These are phyloP conservation scores for Protaetia brevitarsis DNA, from an alignment of 1,140 invertebrate genomes.

Conservation along the genomic window DNA sequence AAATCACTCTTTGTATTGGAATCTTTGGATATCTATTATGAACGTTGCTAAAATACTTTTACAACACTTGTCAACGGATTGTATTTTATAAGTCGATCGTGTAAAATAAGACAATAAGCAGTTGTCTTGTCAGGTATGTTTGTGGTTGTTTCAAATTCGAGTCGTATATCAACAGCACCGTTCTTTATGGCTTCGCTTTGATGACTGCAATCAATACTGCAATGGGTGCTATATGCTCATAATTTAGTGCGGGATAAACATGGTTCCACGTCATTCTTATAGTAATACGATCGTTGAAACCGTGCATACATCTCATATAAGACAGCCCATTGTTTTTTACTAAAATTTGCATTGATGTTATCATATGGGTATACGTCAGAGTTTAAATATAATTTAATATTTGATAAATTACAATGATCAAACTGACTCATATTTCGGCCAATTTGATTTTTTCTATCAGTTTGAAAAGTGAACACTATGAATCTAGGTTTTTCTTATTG, in stretches of 20 bases:
- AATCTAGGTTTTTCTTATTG: too few relatives aligned
- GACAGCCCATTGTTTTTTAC: too few relatives aligned
- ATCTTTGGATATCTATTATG: background rate
- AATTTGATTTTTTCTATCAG: conserved; percentile 16
- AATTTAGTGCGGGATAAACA: background rate
- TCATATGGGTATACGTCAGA: conserved; percentile 35
- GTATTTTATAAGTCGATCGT: conserved; percentile 36
- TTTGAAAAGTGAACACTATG: too few relatives aligned
- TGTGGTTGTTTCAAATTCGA: conserved; percentile 34
- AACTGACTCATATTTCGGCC: conserved; percentile 26
- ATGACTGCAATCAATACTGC: background rate
- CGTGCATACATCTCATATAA: too few relatives aligned
- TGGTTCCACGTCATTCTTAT: too few relatives aligned
- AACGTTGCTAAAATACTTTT: background rate
- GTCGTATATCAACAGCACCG: conserved; percentile 33
- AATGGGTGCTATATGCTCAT: background rate
- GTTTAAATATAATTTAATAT: conserved; percentile 37
- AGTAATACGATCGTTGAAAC: too few relatives aligned
- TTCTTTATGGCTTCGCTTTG: too few relatives aligned
- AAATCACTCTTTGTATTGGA: background rate
- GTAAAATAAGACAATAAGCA: conserved; percentile 38
- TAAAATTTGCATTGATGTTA: conserved; percentile 33
- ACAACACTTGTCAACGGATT: background rate
- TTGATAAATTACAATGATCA: conserved; percentile 33
- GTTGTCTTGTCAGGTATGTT: conserved; percentile 31